These are phyloP conservation scores for Trinectes maculatus DNA, from an alignment of 2,113 vertebrate species.

Conservation along the genomic window DNA sequence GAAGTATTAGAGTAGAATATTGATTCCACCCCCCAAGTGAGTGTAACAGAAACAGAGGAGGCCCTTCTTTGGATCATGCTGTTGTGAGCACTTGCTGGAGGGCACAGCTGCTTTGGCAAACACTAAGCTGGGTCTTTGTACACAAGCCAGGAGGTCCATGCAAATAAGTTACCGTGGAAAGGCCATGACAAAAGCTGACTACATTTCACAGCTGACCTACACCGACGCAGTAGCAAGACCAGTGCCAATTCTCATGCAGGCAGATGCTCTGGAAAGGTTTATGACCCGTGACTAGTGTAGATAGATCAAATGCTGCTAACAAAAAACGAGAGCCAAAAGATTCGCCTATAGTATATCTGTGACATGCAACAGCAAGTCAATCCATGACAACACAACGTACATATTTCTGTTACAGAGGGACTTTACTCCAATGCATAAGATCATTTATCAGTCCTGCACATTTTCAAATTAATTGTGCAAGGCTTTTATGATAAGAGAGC, in stretches of 20 bases:
- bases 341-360: conserved; percentile 5
- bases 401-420: background rate
- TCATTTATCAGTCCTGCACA: background rate
- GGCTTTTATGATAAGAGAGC: background rate
- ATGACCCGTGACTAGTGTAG: conserved; percentile 20
- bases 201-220: conserved; percentile 70
- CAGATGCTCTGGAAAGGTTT: conserved; percentile 49
- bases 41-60: conserved; percentile 37
- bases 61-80: conserved; percentile 47
- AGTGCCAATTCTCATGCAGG: conserved; percentile 40
- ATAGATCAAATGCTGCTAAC: conserved; percentile 21
- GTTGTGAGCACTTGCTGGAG: conserved; percentile 29
- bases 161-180: conserved; percentile 50
- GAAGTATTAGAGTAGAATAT: no score
- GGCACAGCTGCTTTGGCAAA: conserved; percentile 70
- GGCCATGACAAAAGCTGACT: conserved; percentile 32
- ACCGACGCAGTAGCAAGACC: conserved; percentile 19
- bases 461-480: background rate
- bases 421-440: background rate
- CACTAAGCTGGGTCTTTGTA: conserved; percentile 53
- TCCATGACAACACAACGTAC: background rate
- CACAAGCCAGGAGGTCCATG: conserved; percentile 56
- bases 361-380: background rate
- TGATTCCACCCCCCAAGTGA: conserved; percentile 3
- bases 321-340: conserved; percentile 6